phyloP scores from a whole-genome alignment of 1,140 invertebrate species.

The Grapholita molesta region DNA sequence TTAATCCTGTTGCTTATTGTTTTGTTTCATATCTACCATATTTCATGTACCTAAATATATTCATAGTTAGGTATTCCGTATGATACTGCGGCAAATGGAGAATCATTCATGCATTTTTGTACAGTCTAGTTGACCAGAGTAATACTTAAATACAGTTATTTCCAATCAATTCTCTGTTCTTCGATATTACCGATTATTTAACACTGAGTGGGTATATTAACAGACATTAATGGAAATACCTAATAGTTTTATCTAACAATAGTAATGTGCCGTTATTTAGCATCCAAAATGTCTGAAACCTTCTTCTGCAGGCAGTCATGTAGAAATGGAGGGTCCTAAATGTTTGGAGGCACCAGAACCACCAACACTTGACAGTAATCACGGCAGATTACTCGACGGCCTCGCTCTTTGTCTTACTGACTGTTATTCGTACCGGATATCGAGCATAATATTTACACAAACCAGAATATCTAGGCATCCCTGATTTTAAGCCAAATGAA shows the following conservation, averaged over 20 bases:
- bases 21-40: too few species aligned
- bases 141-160: not conserved
- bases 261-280: not conserved
- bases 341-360: not conserved
- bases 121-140: too few species aligned
- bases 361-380: slow-evolving; percentile 17
- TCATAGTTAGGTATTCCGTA: too few species aligned
- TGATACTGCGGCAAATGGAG: too few species aligned
- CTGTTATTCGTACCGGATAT: not conserved
- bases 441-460: not conserved
- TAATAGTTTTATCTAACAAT: not conserved
- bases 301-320: not conserved
- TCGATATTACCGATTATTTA: not conserved
- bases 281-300: not conserved
- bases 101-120: too few species aligned
- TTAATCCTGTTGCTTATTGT: too few species aligned
- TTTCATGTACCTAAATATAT: too few species aligned
- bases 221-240: not conserved
- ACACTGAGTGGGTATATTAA: not conserved
- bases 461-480: not conserved
- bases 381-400: slow-evolving; percentile 3
- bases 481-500: not conserved
- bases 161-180: not conserved
- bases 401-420: slow-evolving; percentile 25
- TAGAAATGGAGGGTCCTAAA: not conserved